Base-by-base conservation (phyloP, 1,140 invertebrate genomes). In the Hirudo medicinalis region DNA sequence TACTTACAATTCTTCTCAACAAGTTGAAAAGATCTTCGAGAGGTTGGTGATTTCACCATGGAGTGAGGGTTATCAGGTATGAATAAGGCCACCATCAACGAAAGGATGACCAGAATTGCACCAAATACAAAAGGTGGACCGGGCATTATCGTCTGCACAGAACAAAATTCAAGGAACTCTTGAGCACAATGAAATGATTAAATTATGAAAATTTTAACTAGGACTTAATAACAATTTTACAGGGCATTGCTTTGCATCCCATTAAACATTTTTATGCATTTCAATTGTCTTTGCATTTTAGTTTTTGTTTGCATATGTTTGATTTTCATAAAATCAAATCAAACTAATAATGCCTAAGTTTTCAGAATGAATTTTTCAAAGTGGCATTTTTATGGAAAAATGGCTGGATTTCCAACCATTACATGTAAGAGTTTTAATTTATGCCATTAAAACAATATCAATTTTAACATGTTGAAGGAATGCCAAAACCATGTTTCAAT, bases 71-170 rank as follows among this genome's bases (percentile, higher is more conserved):
- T 70, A 25, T 36, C 36, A n/a, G 92, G 92, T 79, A 96, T 91
- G 83, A 94, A 94, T 68, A 90, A 87, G 63, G 92, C 90, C 74
- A 97, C 91, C 72, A 95, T 82, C 77, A 97, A 86, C 43, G 96
- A 96, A 80, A 92, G 89, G 75, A 98, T 89, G 70, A 97, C 96
- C 79, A 99, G 86, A 78, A 99, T 85, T 69, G 95, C 92, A 71
- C 96, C 97, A 84, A 99, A 94, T 43, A 97, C 91, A 85, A 99
- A 99, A n/a, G 96, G 95, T 67, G 96, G 96, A n/a, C 96, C 96
- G 66, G 95, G 95, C 76, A 98, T 88, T 76, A 97, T 82, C 82
- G 90, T 85, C 83, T 85, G 75, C 69, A 54, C 69, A 55, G 20
- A 4, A 54, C n/a, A 63, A 63, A 25, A 63, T 32, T 13, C 20